Evolutionary conservation across 1,140 invertebrate species (phyloP), one percentile per base, ranked within the genome.

Genomic region (Drosophila burlai): DNA sequence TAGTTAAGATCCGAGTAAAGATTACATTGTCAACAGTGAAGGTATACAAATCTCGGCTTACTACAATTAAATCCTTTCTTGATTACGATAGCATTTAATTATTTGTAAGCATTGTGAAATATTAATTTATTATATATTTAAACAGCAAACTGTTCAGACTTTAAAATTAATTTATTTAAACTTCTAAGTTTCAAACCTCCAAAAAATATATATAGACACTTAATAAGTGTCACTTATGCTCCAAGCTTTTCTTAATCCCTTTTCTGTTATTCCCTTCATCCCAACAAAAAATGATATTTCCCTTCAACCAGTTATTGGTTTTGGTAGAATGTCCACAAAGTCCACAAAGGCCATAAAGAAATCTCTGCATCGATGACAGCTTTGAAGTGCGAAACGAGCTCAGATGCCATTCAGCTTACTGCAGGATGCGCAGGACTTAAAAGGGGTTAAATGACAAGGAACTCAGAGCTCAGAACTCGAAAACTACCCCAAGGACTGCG

Each of bases 371-470:
- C 42, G 57, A 38, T 49, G 49, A 66, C 67, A 73, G 45, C 36
- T 72, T 67, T 72, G 69, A 61, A 89, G 84, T 90, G 84, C 85
- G 68, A 89, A 87, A 67, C 66, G 73, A 75, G 63, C 80, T 87
- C 66, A 90, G 80, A 76, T 73, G 74, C 81, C 85, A 84, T 65
- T 89, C 74, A 79, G 74, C 54, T 72, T 72, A 38, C 59, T 52
- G 50, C 38, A n/a, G 62, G 54, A 42, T 63, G 40, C 62, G 71
- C 34, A 24, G 47, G 47, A 46, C 61, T 58, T 59, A 59, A 76
- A 89, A 89, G 85, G 85, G 81, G 84, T 89, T 89, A 89, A 73
- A 66, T 57, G 78, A 42, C 21, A 52, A 50, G 29, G 26, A 59
- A 59, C 26, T 42, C 13, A 4, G n/a, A 15, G 29, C 55, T 18